Evolutionary conservation across 2,888 invertebrate species (phyloP).

Genomic region (Nomada ruficornis): DNA sequence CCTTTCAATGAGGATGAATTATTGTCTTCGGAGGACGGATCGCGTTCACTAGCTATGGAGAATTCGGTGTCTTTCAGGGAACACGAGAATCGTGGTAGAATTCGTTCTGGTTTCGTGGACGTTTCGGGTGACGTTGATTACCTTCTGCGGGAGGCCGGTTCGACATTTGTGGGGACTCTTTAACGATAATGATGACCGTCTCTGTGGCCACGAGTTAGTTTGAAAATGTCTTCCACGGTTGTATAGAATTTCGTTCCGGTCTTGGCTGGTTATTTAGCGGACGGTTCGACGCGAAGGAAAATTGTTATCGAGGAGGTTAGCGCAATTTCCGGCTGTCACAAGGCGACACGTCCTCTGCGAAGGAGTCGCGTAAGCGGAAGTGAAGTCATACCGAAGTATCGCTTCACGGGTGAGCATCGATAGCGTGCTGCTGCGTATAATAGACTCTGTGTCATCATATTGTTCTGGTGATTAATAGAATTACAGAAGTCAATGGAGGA

Average conservation of each 20-base stretch:
- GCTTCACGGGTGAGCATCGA: constrained; percentile 6
- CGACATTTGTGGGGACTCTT: neutral
- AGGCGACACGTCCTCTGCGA: neutral
- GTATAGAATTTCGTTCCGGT: neutral
- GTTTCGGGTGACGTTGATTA: constrained; percentile 12
- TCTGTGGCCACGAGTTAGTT: neutral
- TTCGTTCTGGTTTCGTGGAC: constrained; percentile 49
- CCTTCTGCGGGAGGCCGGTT: neutral
- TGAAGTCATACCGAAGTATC: constrained; percentile 5
- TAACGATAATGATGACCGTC: neutral
- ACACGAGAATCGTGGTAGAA: constrained; percentile 7
- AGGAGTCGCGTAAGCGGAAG: constrained; percentile 28
- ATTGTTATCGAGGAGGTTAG: neutral
- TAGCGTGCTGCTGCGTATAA: constrained; percentile 10
- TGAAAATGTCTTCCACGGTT: no score
- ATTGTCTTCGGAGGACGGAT: constrained; percentile 69
- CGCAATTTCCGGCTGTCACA: constrained; percentile 15
- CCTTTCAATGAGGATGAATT: constrained; percentile 70
- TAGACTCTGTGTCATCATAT: neutral
- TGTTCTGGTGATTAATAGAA: constrained; percentile 23
- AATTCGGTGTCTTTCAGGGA: constrained; percentile 31
- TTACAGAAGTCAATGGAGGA: neutral
- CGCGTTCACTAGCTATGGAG: constrained; percentile 37
- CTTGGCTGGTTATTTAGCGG: no score
- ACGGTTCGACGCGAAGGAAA: neutral